Percentiles rank a stretch among this genome's conserved stretches.
These are phyloP conservation scores for Gorsachius magnificus DNA, from an alignment of 2,797 vertebrate genomes.

Conservation along the genomic window DNA sequence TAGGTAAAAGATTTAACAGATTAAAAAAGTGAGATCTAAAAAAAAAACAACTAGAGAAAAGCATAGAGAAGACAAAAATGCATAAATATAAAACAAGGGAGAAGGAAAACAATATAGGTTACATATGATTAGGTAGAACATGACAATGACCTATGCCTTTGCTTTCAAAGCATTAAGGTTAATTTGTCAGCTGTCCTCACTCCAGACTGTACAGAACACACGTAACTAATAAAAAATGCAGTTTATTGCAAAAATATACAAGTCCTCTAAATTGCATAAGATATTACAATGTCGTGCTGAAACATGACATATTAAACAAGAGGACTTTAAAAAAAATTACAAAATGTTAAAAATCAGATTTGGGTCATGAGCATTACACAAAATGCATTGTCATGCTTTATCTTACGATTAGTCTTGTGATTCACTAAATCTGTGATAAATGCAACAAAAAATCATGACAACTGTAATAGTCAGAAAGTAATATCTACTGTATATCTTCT, in stretches of 20 bases:
- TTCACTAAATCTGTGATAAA: conserved; percentile 64
- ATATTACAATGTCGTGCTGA: conserved; percentile 69
- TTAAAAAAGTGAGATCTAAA: conserved; percentile 21
- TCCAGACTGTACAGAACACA: conserved; percentile 38
- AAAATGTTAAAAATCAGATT: conserved; percentile 56
- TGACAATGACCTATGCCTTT: conserved; percentile 36
- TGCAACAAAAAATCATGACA: conserved; percentile 62
- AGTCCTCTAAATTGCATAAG: conserved; percentile 75
- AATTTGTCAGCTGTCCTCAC: conserved; percentile 58
- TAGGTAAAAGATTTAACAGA: neutral
- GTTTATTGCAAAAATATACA: conserved; percentile 78
- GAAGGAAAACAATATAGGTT: conserved; percentile 15
- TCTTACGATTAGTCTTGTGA: conserved; percentile 46
- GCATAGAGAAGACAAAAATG: conserved; percentile 52
- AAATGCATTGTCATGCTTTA: conserved; percentile 63
- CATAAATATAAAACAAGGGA: conserved; percentile 55
- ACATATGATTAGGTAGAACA: conserved; percentile 24
- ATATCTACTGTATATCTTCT: conserved; percentile 58
- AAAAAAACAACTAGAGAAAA: conserved; percentile 10
- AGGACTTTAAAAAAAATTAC: conserved; percentile 62
- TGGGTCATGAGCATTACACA: conserved; percentile 59
- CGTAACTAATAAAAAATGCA: conserved; percentile 70
- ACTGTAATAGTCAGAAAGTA: conserved; percentile 61
- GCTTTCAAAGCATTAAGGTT: conserved; percentile 39
- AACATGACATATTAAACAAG: conserved; percentile 69